Base-by-base conservation (phyloP, 2,888 invertebrate species). In the Morpho achilles region DNA sequence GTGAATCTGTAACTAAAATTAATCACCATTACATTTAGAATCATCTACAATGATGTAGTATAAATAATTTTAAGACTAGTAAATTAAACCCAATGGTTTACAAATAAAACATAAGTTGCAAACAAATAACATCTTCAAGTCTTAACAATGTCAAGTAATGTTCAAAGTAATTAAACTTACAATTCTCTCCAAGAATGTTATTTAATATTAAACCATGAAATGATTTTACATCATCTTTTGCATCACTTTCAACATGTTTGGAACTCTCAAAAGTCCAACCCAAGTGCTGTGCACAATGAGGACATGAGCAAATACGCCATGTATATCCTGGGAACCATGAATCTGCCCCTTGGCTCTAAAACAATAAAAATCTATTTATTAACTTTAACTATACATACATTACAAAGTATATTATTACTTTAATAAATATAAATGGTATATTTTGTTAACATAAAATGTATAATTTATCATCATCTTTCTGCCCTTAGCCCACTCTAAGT, bases 301-400 rank as follows among this genome's bases (percentile, higher is more conserved):
- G 91, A 73, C 94, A 94, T 48, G 91, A 83, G 69, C 93, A 93
- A 56, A 92, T 86, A 52, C 91, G 89, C 94, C 94, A 94, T 9
- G 89, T 89, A 69, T 91, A 94, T 8, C 93, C 93, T n/a, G 93
- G 93, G 75, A 92, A 94, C 93, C 94, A 94, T 7, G 92, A 92
- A 71, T 92, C 91, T 48, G 92, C 91, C 58, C 85, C 80, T 68
- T 91, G 91, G 76, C 88, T 91, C 92, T 92, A 48, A 75, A 77
- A 61, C n/a, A 52, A 53, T 53, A 39, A 23, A 16, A 16, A 16
- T 16, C 16, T 16, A 16, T 16, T 16, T 16, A 16, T 16, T 16
- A 42, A 4, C 8, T 8, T 32, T 6, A 7, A 8, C 23, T 42
- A 16, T 16, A 32, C 32, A 32, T 32, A 32, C 32, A 32, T 32